Conservation (phyloP, 2,797 vertebrate species). For the Danio aesculapii region DNA sequence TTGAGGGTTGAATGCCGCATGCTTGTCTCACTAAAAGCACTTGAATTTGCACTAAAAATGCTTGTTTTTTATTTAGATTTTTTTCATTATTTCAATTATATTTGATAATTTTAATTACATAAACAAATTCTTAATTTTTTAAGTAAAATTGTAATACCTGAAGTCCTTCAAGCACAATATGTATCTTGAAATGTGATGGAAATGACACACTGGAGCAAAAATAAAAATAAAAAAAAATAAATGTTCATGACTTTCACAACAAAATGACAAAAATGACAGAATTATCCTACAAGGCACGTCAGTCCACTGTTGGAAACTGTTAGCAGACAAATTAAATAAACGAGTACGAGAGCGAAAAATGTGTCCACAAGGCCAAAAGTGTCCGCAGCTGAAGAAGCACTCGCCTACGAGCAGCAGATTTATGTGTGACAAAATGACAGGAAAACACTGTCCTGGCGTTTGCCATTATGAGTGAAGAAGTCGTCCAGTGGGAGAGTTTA, state of each 20-base stretch:
- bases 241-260: slow-evolving; percentile 6
- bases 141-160: neutral
- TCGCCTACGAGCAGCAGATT: slow-evolving; percentile 48
- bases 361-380: slow-evolving; percentile 11
- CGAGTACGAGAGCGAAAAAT: slow-evolving; percentile 17
- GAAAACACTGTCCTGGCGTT: slow-evolving; percentile 53
- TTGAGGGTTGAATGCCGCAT: no score
- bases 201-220: neutral
- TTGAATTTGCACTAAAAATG: no score
- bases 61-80: no score
- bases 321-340: slow-evolving; percentile 16
- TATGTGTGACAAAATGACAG: slow-evolving; percentile 52
- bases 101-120: no score
- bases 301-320: neutral
- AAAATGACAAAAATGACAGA: slow-evolving; percentile 21
- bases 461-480: slow-evolving; percentile 57
- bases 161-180: slow-evolving; percentile 6
- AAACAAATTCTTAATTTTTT: neutral
- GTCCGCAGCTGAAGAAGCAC: slow-evolving; percentile 34
- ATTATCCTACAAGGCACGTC: slow-evolving; percentile 3
- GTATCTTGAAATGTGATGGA: slow-evolving; percentile 2
- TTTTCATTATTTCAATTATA: no score
- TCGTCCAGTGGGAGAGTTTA: slow-evolving; percentile 51
- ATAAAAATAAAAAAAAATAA: no score
- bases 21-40: no score